Conservation (phyloP, 2,113 vertebrate species). For the Shinisaurus crocodilurus region DNA sequence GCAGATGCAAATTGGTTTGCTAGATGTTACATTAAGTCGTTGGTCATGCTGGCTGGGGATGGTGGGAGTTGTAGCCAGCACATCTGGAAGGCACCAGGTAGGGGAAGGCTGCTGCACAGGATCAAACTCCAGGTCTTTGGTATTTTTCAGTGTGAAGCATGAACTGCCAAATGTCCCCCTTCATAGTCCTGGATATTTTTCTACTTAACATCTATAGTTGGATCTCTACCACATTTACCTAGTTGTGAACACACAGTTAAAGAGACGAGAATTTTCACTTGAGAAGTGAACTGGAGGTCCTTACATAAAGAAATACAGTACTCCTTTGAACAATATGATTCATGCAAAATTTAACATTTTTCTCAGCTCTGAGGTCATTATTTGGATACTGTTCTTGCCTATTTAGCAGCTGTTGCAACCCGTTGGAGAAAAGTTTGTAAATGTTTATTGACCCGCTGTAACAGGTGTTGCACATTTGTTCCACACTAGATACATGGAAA, state of each 20-base stretch:
- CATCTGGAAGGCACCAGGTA: no score
- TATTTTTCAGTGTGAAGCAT: not conserved
- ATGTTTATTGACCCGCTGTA: slow-evolving; percentile 53
- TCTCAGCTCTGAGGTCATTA: not conserved
- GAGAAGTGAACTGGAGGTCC: not conserved
- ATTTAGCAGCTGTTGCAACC: slow-evolving; percentile 56
- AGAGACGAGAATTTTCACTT: not conserved
- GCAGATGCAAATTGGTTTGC: not conserved
- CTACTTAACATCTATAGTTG: not conserved
- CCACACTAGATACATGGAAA: slow-evolving; percentile 27
- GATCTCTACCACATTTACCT: not conserved
- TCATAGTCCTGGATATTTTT: not conserved
- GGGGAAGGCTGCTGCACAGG: not conserved
- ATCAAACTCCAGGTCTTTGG: not conserved
- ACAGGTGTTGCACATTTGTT: slow-evolving; percentile 35
- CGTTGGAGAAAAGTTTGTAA: slow-evolving; percentile 33
- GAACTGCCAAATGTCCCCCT: not conserved
- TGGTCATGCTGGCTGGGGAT: no score
- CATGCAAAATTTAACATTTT: not conserved
- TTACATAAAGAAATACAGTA: not conserved
- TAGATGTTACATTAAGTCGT: not conserved
- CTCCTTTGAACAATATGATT: no score
- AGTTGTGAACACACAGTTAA: not conserved
- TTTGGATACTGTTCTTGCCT: slow-evolving; percentile 32
- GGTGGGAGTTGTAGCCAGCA: no score